Conservation (phyloP, 2,797 vertebrate species). For the Mallotus villosus region DNA sequence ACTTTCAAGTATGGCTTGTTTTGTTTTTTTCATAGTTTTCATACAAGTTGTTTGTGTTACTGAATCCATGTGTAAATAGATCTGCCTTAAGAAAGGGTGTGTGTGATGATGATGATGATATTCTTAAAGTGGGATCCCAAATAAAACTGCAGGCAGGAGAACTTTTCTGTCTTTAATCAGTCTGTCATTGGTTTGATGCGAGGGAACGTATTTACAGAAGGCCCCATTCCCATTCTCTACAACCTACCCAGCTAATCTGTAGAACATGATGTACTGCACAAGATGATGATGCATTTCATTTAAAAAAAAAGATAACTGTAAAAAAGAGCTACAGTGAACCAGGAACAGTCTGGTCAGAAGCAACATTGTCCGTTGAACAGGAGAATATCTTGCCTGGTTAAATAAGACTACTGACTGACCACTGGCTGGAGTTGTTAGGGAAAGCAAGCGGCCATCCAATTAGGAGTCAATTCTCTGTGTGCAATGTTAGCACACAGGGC, state of each 20-base stretch:
- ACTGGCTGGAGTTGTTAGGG: too few relatives aligned
- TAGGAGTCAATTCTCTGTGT: too few relatives aligned
- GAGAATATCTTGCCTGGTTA: too few relatives aligned
- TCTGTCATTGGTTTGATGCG: constrained; percentile 27
- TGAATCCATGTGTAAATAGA: constrained; percentile 53
- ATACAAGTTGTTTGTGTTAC: constrained; percentile 46
- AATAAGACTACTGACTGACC: too few relatives aligned
- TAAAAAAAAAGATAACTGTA: not conserved
- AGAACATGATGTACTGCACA: not conserved
- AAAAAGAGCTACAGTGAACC: not conserved
- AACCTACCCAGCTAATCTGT: not conserved
- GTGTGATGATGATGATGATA: constrained; percentile 45
- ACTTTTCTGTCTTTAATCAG: constrained; percentile 30
- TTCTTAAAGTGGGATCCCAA: constrained; percentile 41
- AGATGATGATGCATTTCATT: constrained; percentile 1
- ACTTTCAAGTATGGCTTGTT: constrained; percentile 16
- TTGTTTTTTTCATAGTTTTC: constrained; percentile 48
- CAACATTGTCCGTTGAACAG: too few relatives aligned
- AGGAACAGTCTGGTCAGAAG: not conserved
- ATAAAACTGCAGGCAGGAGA: constrained; percentile 62
- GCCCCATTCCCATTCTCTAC: constrained; percentile 7
- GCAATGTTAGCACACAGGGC: too few relatives aligned
- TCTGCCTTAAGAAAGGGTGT: constrained; percentile 40
- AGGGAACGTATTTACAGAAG: constrained; percentile 1
- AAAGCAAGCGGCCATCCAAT: too few relatives aligned